phyloP scores from a whole-genome alignment of 2,888 invertebrate genomes.

The Encarsia formosa region DNA sequence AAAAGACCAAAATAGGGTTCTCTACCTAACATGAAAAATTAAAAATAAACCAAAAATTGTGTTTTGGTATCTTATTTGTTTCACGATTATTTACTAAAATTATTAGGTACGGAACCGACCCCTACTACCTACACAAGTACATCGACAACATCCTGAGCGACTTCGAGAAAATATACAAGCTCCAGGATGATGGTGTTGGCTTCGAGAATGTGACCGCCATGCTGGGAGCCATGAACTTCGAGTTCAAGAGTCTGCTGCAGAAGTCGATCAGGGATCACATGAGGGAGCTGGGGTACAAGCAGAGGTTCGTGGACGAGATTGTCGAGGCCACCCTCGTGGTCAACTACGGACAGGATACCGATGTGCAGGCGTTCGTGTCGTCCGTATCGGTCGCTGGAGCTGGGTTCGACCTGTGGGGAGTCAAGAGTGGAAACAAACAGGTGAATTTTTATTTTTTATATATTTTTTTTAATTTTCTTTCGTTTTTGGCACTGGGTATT shows the following conservation, averaged over 20 bases:
- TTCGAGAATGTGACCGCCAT: conserved; percentile 55
- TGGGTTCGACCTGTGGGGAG: conserved; percentile 55
- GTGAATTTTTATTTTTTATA: conserved; percentile 35
- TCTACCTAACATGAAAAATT: too few relatives aligned
- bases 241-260: conserved; percentile 52
- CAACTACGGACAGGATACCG: conserved; percentile 60
- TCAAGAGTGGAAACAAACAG: conserved; percentile 59
- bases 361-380: conserved; percentile 55
- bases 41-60: too few relatives aligned
- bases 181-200: conserved; percentile 54
- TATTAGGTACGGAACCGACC: conserved; percentile 56
- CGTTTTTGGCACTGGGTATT: neutral
- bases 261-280: conserved; percentile 48
- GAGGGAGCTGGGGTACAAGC: conserved; percentile 48
- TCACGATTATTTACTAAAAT: too few relatives aligned
- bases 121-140: conserved; percentile 48
- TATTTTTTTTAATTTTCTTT: neutral
- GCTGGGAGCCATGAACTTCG: conserved; percentile 53
- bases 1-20: too few relatives aligned
- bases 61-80: too few relatives aligned
- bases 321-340: conserved; percentile 55
- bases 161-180: conserved; percentile 55
- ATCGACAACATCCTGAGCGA: conserved; percentile 34
- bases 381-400: conserved; percentile 56
- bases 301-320: conserved; percentile 56